Base-by-base conservation (phyloP, 2,797 vertebrate genomes). In the Hemitrygon akajei region DNA sequence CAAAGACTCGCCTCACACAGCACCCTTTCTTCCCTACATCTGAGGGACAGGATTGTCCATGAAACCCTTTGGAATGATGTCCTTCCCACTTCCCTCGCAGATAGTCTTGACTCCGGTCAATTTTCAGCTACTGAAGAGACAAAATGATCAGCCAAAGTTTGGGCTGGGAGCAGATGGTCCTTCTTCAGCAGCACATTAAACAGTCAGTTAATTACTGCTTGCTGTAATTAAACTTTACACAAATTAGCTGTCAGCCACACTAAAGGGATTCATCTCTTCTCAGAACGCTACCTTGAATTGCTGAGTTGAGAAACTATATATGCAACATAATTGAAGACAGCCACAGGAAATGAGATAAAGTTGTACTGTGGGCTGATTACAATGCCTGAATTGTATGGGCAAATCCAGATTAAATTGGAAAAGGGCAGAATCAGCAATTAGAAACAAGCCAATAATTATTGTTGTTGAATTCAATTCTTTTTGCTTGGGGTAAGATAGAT, bases 191-290 rank as follows among this genome's bases (percentile, higher is more conserved):
- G 95, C 91, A 95, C 96, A 97, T 96, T 95, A 94, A 96, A 95
- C 96, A 97, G 98, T 97, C 96, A 97, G 96, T 97, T 97, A 98
- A 97, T 97, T 97, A 97, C 96, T 96, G 96, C 96, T 97, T 95
- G 95, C 97, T 96, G 97, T 98, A 97, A 98, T 98, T 97, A 98
- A 97, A 97, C 96, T 97, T 97, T 97, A 97, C 97, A 97, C 97
- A 98, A 97, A 98, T 97, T 96, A 97, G 96, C 96, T 96, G 96
- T 97, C 97, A 97, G 97, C 97, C 96, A 94, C 95, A 95, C 95
- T 97, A 96, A 97, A 96, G 96, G 96, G 96, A 97, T 95, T 95
- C 94, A 95, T 97, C 96, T 94, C 96, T 97, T 96, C 86, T 96
- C 96, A 96, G 96, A 96, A 92, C 96, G 96, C 97, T 96, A 97